Conservation (phyloP, 2,888 invertebrate genomes). For the Trachelus tabidus region DNA sequence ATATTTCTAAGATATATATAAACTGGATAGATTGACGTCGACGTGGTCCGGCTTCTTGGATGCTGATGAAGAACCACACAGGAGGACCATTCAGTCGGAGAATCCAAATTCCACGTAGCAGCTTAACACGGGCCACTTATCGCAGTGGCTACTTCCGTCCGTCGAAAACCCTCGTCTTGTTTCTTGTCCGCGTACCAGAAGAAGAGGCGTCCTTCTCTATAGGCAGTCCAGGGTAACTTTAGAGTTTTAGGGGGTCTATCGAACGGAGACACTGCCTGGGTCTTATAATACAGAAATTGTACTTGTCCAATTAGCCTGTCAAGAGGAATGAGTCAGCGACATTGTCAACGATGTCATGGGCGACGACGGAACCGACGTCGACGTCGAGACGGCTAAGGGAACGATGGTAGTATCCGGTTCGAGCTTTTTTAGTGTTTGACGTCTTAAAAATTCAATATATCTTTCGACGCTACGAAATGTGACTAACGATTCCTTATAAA, state of each 20-base stretch:
- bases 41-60: neutral
- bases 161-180: neutral
- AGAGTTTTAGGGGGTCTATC: neutral
- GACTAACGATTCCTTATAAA: neutral
- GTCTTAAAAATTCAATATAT: neutral
- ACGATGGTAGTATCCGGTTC: neutral
- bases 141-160: constrained; percentile 22
- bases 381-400: neutral
- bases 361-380: neutral
- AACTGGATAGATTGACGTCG: neutral
- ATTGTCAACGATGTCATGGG: neutral
- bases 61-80: constrained; percentile 25
- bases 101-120: constrained; percentile 39
- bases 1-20: constrained; percentile 9
- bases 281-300: constrained; percentile 48
- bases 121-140: constrained; percentile 17
- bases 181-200: neutral
- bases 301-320: constrained; percentile 46
- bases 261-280: constrained; percentile 1
- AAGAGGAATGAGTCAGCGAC: constrained; percentile 24
- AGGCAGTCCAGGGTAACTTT: neutral
- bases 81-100: constrained; percentile 45
- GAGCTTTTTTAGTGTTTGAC: neutral
- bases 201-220: neutral
- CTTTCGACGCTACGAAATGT: neutral